A percentile compares a stretch with the other conserved stretches of the same genome.
Evolutionary conservation across 2,113 vertebrate species (phyloP).

Genomic region (Barnardius zonarius): DNA sequence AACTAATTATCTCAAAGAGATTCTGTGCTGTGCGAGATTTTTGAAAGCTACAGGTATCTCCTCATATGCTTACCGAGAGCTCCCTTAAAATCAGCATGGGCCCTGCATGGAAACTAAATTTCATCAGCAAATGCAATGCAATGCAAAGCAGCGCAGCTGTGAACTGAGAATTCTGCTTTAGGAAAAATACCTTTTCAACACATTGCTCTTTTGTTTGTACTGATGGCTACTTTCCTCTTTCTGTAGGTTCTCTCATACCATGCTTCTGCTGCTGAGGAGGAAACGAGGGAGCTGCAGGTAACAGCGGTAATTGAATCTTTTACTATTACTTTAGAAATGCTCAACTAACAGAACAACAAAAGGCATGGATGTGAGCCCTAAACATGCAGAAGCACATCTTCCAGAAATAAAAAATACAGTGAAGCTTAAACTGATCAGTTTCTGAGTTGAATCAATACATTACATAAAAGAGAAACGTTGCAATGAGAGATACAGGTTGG

Average conservation of each 20-base stretch:
- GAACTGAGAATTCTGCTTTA: not conserved
- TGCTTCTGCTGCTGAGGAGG: conserved; percentile 91
- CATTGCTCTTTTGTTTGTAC: not conserved
- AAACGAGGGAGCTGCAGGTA: conserved; percentile 92
- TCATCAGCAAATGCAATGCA: not conserved
- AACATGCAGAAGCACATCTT: not conserved
- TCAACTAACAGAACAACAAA: not conserved
- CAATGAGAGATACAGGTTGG: not conserved
- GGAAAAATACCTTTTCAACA: not conserved
- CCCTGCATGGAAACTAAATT: not conserved
- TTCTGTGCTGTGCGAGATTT: not conserved
- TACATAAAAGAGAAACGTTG: not conserved
- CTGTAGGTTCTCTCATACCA: conserved; percentile 93
- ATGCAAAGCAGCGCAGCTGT: not conserved
- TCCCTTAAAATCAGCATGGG: not conserved
- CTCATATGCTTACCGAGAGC: not conserved
- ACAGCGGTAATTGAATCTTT: conserved; percentile 83
- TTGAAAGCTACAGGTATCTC: not conserved
- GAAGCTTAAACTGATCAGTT: not conserved
- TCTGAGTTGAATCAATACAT: not conserved
- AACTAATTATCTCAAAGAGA: conserved; percentile 27
- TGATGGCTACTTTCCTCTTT: not conserved
- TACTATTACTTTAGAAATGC: conserved; percentile 15
- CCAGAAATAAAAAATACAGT: not conserved
- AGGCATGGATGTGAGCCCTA: not conserved